These are phyloP conservation scores for Urocitellus parryii DNA, from an alignment of 2,113 vertebrate genomes.

Conservation along the genomic window DNA sequence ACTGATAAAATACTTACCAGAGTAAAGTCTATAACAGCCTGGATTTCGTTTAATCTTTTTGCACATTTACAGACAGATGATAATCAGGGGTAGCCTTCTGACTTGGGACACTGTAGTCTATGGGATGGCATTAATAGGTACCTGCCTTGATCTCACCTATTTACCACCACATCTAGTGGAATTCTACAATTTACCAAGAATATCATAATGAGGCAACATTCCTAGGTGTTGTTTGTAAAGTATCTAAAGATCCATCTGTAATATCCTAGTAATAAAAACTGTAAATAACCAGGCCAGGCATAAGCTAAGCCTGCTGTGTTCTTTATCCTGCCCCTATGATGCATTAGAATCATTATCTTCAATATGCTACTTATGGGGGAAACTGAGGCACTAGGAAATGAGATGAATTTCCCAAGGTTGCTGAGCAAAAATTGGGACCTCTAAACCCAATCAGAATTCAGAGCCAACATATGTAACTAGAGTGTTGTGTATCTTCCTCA, in stretches of 20 bases:
- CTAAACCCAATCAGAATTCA: background rate
- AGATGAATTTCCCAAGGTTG: background rate
- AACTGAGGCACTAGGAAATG: background rate
- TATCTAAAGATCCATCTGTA: background rate
- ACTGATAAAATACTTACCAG: background rate
- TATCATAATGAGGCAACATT: conserved; percentile 23
- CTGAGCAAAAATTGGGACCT: background rate
- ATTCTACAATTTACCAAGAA: conserved; percentile 53
- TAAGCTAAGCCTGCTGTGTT: background rate
- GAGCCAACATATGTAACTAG: background rate
- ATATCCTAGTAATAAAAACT: conserved; percentile 33
- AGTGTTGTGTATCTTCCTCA: background rate
- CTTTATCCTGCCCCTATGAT: background rate
- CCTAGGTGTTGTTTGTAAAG: background rate
- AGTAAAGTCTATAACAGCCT: background rate
- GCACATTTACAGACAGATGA: background rate
- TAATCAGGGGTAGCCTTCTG: background rate
- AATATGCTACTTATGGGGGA: background rate
- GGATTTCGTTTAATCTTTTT: background rate
- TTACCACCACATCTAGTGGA: conserved; percentile 18
- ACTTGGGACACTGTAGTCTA: background rate
- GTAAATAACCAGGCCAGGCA: background rate
- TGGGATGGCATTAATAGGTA: background rate
- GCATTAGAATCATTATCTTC: background rate
- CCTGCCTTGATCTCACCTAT: background rate